phyloP scores from a whole-genome alignment of 2,797 vertebrate genomes.

The Lepilemur ruficaudatus region DNA sequence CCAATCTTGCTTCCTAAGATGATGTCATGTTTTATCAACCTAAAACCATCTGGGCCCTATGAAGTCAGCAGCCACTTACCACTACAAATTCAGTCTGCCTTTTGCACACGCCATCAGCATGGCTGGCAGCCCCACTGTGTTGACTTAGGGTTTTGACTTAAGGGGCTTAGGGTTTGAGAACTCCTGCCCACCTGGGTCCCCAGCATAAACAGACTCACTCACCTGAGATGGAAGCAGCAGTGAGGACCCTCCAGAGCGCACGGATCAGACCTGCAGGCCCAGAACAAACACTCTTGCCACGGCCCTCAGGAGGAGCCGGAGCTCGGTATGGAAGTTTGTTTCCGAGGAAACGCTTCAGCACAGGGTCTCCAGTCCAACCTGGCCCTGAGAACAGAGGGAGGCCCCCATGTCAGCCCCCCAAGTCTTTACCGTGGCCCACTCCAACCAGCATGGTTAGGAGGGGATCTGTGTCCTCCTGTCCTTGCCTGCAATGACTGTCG shows the following conservation, averaged over 20 bases:
- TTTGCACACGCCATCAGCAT: neutral
- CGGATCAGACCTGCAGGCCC: neutral
- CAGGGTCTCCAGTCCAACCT: neutral
- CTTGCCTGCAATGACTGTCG: neutral
- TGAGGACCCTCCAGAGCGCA: neutral
- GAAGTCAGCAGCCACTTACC: neutral
- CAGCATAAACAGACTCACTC: neutral
- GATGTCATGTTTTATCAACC: neutral
- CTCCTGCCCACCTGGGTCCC: neutral
- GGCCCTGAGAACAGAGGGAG: neutral
- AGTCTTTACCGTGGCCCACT: neutral
- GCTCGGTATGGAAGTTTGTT: neutral
- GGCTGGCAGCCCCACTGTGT: neutral
- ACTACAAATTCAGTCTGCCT: neutral
- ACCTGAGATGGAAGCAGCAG: neutral
- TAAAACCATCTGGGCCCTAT: neutral
- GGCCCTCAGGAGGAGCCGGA: neutral
- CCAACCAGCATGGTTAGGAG: neutral
- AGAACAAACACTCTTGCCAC: neutral
- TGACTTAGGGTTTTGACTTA: neutral
- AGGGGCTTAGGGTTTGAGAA: neutral
- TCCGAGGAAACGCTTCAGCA: neutral
- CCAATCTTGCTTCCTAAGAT: neutral
- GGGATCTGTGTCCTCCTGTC: neutral
- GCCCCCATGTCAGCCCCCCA: too few relatives aligned